A percentile compares a stretch with the other conserved stretches of the same genome.
Evolutionary conservation across 2,113 vertebrate species (phyloP).

Genomic region (Phylloscopus trochiloides): DNA sequence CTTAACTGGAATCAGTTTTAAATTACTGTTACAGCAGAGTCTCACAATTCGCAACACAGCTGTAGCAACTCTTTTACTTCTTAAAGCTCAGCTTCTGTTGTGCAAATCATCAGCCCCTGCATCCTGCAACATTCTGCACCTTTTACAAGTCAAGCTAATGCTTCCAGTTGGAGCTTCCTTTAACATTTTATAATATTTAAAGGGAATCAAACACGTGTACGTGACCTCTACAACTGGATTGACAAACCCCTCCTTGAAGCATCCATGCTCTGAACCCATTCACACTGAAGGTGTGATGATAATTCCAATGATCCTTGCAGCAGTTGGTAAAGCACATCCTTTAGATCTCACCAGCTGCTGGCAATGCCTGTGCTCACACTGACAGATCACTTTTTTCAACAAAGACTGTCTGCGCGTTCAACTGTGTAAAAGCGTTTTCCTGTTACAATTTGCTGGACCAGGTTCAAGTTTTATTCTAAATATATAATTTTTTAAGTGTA

Average conservation of each 20-base stretch:
- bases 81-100: neutral
- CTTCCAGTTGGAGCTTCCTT: conserved; percentile 1
- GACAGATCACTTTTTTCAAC: conserved; percentile 77
- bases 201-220: neutral
- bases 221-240: neutral
- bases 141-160: neutral
- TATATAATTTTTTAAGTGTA: conserved; percentile 80
- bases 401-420: conserved; percentile 71
- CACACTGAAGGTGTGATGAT: neutral
- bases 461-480: conserved; percentile 76
- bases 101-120: neutral
- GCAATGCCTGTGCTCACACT: conserved; percentile 71
- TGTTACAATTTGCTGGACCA: conserved; percentile 68
- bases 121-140: neutral
- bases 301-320: neutral
- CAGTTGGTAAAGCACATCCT: neutral
- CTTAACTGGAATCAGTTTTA: neutral
- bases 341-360: neutral
- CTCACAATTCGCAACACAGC: neutral
- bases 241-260: neutral
- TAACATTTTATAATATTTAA: neutral
- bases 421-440: conserved; percentile 78
- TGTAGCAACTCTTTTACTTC: neutral
- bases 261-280: neutral
- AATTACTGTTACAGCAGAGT: neutral